phyloP scores from a whole-genome alignment of 2,888 invertebrate species.

The Ichneumoninae sp. region DNA sequence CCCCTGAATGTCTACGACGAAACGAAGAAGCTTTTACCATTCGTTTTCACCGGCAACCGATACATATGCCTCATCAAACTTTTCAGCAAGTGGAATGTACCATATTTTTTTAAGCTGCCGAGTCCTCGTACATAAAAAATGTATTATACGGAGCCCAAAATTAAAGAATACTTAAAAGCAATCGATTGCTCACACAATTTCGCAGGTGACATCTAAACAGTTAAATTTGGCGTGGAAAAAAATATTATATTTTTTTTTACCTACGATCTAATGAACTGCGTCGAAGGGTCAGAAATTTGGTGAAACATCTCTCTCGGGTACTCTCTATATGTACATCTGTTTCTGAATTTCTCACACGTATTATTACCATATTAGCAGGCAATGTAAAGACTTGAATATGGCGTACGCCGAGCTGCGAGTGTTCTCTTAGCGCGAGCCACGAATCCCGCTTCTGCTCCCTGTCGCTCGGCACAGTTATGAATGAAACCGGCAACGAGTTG shows the following conservation, averaged over 20 bases:
- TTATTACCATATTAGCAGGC: conserved; percentile 48
- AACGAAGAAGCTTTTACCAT: conserved; percentile 15
- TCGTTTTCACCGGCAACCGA: conserved; percentile 5
- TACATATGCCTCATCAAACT: not conserved
- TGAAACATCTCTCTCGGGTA: not conserved
- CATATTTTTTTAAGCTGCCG: not conserved
- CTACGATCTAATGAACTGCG: not conserved
- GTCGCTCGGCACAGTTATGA: conserved; percentile 68
- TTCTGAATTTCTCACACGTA: conserved; percentile 10
- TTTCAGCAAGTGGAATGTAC: not conserved
- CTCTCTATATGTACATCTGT: not conserved
- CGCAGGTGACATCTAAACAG: too few relatives aligned
- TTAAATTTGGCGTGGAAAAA: too few relatives aligned
- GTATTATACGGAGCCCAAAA: not conserved
- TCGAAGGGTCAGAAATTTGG: not conserved
- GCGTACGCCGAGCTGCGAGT: not conserved
- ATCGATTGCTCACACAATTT: too few relatives aligned
- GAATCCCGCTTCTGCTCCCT: conserved; percentile 30
- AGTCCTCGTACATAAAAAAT: not conserved
- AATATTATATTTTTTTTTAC: not conserved
- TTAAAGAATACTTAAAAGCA: not conserved
- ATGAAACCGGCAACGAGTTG: conserved; percentile 76
- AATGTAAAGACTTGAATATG: conserved; percentile 21
- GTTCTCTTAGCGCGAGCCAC: conserved; percentile 31
- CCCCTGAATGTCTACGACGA: conserved; percentile 8